Conservation (phyloP, 2,888 invertebrate genomes). For the Camptogramma bilineatum region DNA sequence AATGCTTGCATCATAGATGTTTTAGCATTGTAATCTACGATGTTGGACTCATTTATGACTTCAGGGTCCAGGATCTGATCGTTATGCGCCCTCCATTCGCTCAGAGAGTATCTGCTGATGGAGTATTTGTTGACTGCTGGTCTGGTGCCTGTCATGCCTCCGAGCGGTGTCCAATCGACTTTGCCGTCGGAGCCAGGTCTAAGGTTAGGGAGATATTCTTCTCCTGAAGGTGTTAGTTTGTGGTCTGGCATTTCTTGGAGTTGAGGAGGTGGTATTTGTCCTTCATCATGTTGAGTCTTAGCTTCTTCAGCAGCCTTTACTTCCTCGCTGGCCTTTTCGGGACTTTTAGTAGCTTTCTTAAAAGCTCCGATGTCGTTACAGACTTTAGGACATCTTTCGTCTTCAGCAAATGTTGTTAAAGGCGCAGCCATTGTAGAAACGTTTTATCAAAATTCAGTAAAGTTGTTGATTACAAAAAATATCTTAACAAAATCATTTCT, state of each 20-base stretch:
- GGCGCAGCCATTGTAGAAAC: slow-evolving; percentile 39
- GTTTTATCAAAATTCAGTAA: neutral
- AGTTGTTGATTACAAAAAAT: neutral
- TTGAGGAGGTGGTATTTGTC: slow-evolving; percentile 16
- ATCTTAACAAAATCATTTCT: neutral
- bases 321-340: slow-evolving; percentile 52
- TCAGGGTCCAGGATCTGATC: slow-evolving; percentile 79
- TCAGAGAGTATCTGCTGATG: slow-evolving; percentile 89
- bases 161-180: slow-evolving; percentile 90
- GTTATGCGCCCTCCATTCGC: slow-evolving; percentile 89
- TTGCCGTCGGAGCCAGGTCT: slow-evolving; percentile 90
- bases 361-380: slow-evolving; percentile 73
- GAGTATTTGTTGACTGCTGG: slow-evolving; percentile 92
- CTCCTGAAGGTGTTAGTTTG: slow-evolving; percentile 46
- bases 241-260: slow-evolving; percentile 38
- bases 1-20: slow-evolving; percentile 88
- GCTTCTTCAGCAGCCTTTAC: slow-evolving; percentile 47
- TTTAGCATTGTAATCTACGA: slow-evolving; percentile 86
- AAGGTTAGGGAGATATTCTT: slow-evolving; percentile 63
- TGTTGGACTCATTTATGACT: slow-evolving; percentile 82
- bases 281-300: slow-evolving; percentile 24
- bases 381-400: slow-evolving; percentile 66
- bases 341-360: slow-evolving; percentile 62
- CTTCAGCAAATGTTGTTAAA: slow-evolving; percentile 64
- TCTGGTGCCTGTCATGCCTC: slow-evolving; percentile 89